These are phyloP conservation scores for Anagrus nilaparvatae DNA, from an alignment of 1,140 invertebrate genomes.

Conservation along the genomic window DNA sequence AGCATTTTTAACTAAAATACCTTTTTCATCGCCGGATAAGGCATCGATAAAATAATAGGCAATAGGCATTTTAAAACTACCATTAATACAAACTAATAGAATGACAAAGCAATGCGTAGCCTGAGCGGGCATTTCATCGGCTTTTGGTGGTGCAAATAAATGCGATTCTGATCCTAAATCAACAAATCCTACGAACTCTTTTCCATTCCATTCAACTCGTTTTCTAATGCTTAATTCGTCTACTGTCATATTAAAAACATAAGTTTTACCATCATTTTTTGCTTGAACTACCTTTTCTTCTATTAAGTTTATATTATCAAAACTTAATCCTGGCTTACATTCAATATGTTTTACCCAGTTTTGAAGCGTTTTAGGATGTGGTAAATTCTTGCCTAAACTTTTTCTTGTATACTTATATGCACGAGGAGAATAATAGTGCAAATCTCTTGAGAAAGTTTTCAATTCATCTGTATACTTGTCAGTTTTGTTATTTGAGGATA, in stretches of 20 bases:
- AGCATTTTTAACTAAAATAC: too few species aligned
- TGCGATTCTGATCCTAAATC: constrained; percentile 25
- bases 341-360: constrained; percentile 27
- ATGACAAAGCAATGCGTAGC: constrained; percentile 4
- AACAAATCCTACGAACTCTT: constrained; percentile 19
- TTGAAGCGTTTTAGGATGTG: constrained; percentile 22
- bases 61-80: constrained; percentile 23
- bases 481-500: background rate
- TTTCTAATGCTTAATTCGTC: constrained; percentile 28
- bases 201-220: constrained; percentile 22
- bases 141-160: too few species aligned
- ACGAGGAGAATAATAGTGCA: constrained; percentile 25
- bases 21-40: too few species aligned
- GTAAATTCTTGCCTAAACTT: constrained; percentile 21
- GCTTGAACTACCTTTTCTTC: constrained; percentile 20
- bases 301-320: too few species aligned
- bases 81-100: constrained; percentile 17
- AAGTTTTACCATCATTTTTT: constrained; percentile 2
- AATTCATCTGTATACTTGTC: constrained; percentile 14
- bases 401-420: constrained; percentile 17
- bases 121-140: too few species aligned
- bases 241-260: constrained; percentile 21
- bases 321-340: constrained; percentile 24
- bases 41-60: constrained; percentile 5
- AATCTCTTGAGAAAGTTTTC: constrained; percentile 22